Conservation (phyloP, 2,888 invertebrate genomes). For the Aelia acuminata region DNA sequence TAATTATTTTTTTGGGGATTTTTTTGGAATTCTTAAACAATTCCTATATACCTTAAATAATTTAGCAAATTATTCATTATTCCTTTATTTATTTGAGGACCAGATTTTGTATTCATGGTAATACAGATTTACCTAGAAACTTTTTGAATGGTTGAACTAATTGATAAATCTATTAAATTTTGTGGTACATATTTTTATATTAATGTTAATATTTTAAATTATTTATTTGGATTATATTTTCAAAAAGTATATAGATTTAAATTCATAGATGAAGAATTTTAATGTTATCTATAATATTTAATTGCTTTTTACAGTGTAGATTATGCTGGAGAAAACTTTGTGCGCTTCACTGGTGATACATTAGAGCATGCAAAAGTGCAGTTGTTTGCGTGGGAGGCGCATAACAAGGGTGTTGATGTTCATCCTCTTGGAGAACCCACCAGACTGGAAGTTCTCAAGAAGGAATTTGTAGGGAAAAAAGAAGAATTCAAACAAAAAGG, state of each 20-base stretch:
- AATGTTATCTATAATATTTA: not conserved
- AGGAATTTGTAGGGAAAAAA: constrained; percentile 91
- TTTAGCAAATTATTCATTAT: not conserved
- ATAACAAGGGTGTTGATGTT: constrained; percentile 92
- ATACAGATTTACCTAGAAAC: too few relatives aligned
- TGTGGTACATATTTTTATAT: too few relatives aligned
- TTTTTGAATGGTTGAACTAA: too few relatives aligned
- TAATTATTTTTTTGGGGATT: too few relatives aligned
- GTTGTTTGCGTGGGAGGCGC: constrained; percentile 97
- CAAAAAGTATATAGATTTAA: not conserved
- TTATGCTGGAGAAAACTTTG: constrained; percentile 97
- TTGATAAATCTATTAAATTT: too few relatives aligned
- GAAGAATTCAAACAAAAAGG: constrained; percentile 90
- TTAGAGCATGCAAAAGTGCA: constrained; percentile 91
- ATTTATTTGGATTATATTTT: not conserved
- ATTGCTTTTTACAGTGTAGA: constrained; percentile 72
- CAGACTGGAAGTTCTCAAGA: constrained; percentile 91
- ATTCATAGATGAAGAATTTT: not conserved
- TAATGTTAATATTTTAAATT: not conserved
- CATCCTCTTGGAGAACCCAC: constrained; percentile 98
- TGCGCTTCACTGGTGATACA: constrained; percentile 94
- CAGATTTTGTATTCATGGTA: too few relatives aligned
- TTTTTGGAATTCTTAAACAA: too few relatives aligned
- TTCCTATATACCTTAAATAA: not conserved
- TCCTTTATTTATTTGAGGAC: not conserved